Evolutionary conservation across 2,888 invertebrate species (phyloP), one percentile per base, ranked within the genome.

Genomic region (Eristalinus sepulchralis): DNA sequence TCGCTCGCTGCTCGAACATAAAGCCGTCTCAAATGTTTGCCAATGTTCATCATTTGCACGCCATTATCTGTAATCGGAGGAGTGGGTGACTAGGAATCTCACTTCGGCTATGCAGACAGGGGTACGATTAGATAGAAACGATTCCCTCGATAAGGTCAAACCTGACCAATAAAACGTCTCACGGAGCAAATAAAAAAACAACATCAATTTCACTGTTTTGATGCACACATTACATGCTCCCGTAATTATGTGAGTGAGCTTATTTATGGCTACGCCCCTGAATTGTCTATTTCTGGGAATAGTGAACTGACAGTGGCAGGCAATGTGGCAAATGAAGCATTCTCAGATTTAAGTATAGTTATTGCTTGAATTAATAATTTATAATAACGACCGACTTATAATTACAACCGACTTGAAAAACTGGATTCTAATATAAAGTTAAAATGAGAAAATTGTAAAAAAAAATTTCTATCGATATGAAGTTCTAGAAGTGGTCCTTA

Each of bases 161-260:
- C 20, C 27, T 62, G 24, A 17, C 55, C 31, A 67, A 67, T 67
- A 33, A 62, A 77, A 53, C 31, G 60, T 59, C 31, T 62, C 72
- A 62, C 31, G 33, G 31, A 72, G 68, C 24, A 57, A 75, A 64
- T 81, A 81, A 75, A 73, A 79, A 81, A 72, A n/a, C n/a, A n/a
- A 53, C 47, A 47, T 22, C 72, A 63, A 63, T 72, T 72, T 53
- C 53, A 33, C 39, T 34, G 33, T 75, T 62, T 39, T 59, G 20
- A 60, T 57, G 62, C 24, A 22, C 34, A 57, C 27, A 63, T 68
- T 66, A 73, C 34, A 57, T 68, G 73, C 27, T 67, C n/a, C 77
- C 10, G 76, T 67, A 60, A 59, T 62, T 76, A 17, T 33, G 53
- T 11, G 22, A 53, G 59, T 10, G 1, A 20, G 8, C 24, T 76